Evolutionary conservation across 2,888 invertebrate species (phyloP), one percentile per base, ranked within the genome.

Genomic region (Mythimna impura): DNA sequence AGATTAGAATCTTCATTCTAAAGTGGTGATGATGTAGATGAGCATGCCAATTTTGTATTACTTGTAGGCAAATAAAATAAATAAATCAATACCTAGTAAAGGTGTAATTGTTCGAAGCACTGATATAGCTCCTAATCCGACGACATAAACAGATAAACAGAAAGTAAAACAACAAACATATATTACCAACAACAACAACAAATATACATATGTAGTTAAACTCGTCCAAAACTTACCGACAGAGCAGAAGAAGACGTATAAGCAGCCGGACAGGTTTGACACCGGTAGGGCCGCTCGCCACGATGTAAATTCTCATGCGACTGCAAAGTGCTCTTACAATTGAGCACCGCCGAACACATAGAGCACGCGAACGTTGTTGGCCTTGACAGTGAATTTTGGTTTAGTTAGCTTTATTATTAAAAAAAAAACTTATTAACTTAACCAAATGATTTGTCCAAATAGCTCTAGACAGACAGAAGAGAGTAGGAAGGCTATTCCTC

Each of bases 241-340:
- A 95, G 89, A 0, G 91, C 91, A 0, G 89, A 84, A 3, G 80
- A 68, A 1, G 93, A 93, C 0, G 94, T 93, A 83, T 95, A 96
- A 0, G 93, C 92, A 40, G 87, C 77, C 7, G 88, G 83, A 71
- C 95, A 96, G 17, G 55, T 60, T 8, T 82, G 52, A 78, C 95
- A 96, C 25, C 81, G 87, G 90, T 77, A 93, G 0, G 95, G 95
- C 0, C 95, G 89, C 79, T 87, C 71, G 3, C 95, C 95, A 3
- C 82, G 86, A 86, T 96, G 96, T 73, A 92, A 74, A 77, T 89
- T 84, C 86, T 86, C 83, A 79, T 96, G 96, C 3, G 94, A 85
- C 47, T 68, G 65, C 66, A 95, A 83, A 30, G 87, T 87, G 12
- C 58, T 76, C 73, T 86, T 88, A 8, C 88, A 86, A 36, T 73